Evolutionary conservation across 1,140 invertebrate species (phyloP).

Genomic region (Penaeus indicus): DNA sequence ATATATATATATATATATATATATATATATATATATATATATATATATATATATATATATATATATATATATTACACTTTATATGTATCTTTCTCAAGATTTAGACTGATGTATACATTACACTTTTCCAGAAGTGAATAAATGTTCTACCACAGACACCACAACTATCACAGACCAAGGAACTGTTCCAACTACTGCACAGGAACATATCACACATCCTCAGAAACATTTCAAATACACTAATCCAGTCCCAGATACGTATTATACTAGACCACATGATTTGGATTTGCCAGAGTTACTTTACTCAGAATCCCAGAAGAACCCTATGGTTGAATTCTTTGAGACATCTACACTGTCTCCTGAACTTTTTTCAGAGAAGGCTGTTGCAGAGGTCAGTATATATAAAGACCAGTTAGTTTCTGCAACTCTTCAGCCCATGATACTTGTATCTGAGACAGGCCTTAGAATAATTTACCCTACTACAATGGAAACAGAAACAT

Average conservation of each 20-base stretch:
- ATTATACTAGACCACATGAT: too few species aligned
- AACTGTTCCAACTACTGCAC: not conserved
- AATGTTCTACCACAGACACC: not conserved
- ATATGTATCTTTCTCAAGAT: too few species aligned
- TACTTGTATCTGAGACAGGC: conserved; percentile 35
- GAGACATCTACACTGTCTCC: not conserved
- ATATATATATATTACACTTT: too few species aligned
- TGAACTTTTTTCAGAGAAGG: not conserved
- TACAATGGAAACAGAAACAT: not conserved
- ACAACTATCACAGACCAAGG: not conserved
- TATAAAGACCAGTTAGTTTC: not conserved
- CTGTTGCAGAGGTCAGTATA: not conserved
- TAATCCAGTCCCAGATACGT: too few species aligned
- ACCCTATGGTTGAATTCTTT: too few species aligned
- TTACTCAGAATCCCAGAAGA: too few species aligned
- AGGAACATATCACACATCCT: not conserved
- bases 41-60: too few species aligned
- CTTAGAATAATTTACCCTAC: conserved; percentile 16
- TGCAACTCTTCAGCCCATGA: conserved; percentile 14
- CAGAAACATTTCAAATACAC: too few species aligned
- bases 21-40: too few species aligned
- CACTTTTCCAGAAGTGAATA: conserved; percentile 17
- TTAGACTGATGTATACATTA: too few species aligned
- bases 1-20: too few species aligned
- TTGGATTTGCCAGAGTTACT: too few species aligned